Percentiles rank a stretch among this genome's conserved stretches.
Evolutionary conservation across 35 echinoderm and acorn worm genomes (phyloP).

Genomic region (Anneissia japonica): DNA sequence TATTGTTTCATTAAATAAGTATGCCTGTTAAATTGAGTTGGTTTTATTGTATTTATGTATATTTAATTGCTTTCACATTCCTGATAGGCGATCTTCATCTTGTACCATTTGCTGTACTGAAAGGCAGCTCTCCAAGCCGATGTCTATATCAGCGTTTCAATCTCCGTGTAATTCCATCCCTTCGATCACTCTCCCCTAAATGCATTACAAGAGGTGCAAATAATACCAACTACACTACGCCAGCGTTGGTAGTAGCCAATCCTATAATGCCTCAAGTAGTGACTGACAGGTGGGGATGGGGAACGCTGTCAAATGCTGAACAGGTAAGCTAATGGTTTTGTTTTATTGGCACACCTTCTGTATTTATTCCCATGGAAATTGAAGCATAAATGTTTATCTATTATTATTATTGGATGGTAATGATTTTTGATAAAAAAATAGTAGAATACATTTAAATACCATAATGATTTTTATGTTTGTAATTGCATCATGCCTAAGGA

Average conservation of each 20-base stretch:
- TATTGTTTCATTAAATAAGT: no score
- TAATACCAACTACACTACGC: slow-evolving; percentile 63
- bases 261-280: slow-evolving; percentile 63
- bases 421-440: no score
- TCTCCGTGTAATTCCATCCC: slow-evolving; percentile 72
- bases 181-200: slow-evolving; percentile 68
- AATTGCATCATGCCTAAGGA: neutral
- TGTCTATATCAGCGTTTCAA: slow-evolving; percentile 86
- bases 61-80: no score
- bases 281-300: slow-evolving; percentile 88
- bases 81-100: slow-evolving; percentile 93
- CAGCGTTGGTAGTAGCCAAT: slow-evolving; percentile 78
- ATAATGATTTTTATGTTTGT: neutral
- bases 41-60: no score
- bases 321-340: slow-evolving; percentile 42
- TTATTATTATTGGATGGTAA: no score
- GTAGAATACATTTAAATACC: no score
- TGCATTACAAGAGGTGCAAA: neutral
- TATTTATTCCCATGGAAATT: no score
- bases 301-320: slow-evolving; percentile 67
- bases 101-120: slow-evolving; percentile 86
- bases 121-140: slow-evolving; percentile 56
- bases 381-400: no score
- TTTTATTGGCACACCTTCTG: no score
- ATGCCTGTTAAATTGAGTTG: no score